phyloP scores from a whole-genome alignment of 37 sponge, comb jelly and placozoan species.

The Amphimedon queenslandica region DNA sequence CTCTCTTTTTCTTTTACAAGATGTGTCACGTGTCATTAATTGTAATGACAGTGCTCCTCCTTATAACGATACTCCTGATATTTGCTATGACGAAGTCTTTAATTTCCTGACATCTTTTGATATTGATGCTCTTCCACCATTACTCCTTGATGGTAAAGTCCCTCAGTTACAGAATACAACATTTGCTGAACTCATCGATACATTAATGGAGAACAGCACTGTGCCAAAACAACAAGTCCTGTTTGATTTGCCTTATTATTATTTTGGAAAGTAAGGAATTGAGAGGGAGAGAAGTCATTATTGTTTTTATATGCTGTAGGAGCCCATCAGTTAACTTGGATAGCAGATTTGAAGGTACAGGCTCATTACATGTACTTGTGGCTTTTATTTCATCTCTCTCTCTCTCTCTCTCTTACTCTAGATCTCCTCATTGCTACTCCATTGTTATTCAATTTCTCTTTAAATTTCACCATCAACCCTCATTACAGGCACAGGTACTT shows the following conservation, averaged over 20 bases:
- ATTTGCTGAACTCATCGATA: not conserved
- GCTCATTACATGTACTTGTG: too few relatives aligned
- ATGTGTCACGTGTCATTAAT: too few relatives aligned
- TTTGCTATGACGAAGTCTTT: conserved; percentile 6
- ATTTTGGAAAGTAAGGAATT: conserved; percentile 51
- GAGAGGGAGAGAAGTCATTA: too few relatives aligned
- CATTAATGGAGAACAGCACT: not conserved
- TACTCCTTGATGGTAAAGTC: not conserved
- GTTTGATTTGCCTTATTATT: conserved; percentile 56
- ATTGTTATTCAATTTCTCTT: conserved; percentile 44
- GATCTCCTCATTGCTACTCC: conserved; percentile 20
- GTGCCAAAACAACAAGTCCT: conserved; percentile 26
- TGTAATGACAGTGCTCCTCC: too few relatives aligned
- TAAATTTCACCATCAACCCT: conserved; percentile 33
- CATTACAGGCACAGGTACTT: not conserved
- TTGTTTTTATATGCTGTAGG: too few relatives aligned
- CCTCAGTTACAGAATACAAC: not conserved
- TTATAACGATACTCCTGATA: too few relatives aligned
- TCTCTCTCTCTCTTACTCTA: not conserved
- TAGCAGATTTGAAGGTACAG: too few relatives aligned
- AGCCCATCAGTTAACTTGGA: too few relatives aligned
- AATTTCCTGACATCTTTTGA: conserved; percentile 14
- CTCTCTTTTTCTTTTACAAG: too few relatives aligned
- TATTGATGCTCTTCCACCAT: not conserved
- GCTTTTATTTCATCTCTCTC: too few relatives aligned